These are phyloP conservation scores for Apolygus lucorum DNA, from an alignment of 1,140 invertebrate genomes.

Conservation along the genomic window DNA sequence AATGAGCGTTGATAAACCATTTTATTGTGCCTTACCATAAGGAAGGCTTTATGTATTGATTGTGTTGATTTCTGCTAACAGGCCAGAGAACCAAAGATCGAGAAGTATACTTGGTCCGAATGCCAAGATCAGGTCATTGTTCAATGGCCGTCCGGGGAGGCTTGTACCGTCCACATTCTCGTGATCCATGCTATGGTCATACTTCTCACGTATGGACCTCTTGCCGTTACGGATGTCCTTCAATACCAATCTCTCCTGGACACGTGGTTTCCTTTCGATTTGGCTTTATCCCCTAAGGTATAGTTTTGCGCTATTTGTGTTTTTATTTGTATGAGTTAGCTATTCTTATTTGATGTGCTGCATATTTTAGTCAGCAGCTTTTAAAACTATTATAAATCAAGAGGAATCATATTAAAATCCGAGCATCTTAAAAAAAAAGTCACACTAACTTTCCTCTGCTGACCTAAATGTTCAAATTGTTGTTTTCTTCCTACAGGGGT, in stretches of 20 bases:
- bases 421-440: no score
- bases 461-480: no score
- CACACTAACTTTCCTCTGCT: no score
- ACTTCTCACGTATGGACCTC: slow-evolving; percentile 67
- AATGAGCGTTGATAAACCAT: no score
- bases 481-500: slow-evolving; percentile 58
- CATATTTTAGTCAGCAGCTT: no score
- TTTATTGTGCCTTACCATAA: neutral
- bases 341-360: no score
- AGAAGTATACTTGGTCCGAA: slow-evolving; percentile 40
- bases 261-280: slow-evolving; percentile 62
- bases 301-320: no score
- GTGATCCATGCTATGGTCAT: slow-evolving; percentile 94
- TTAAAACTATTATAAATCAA: no score
- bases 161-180: slow-evolving; percentile 75
- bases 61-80: slow-evolving; percentile 19
- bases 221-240: slow-evolving; percentile 19
- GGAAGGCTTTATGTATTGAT: neutral
- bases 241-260: slow-evolving; percentile 54
- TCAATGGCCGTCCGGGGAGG: slow-evolving; percentile 74
- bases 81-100: slow-evolving; percentile 44
- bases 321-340: no score
- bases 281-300: slow-evolving; percentile 41
- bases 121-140: slow-evolving; percentile 61
- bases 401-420: no score